A percentile compares a stretch with the other conserved stretches of the same genome.
Conservation (phyloP, 2,888 invertebrate genomes). For the Chromoteleia sp. region DNA sequence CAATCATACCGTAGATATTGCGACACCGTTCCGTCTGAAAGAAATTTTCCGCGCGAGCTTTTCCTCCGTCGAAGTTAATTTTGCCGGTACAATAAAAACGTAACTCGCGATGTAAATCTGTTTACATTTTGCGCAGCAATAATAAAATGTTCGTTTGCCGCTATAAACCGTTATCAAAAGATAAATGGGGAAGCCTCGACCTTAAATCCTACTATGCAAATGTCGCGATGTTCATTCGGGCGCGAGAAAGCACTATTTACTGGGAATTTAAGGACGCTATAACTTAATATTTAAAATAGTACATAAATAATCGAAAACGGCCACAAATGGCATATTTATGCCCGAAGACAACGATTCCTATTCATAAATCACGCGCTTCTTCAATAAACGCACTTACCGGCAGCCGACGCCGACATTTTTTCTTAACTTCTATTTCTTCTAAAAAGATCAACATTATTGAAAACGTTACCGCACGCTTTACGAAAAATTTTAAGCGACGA, state of each 20-base stretch:
- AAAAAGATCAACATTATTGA: too few relatives aligned
- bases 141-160: conserved; percentile 18
- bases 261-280: conserved; percentile 8
- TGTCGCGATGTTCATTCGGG: not conserved
- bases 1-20: not conserved
- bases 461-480: too few relatives aligned
- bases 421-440: too few relatives aligned
- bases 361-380: conserved; percentile 13
- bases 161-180: conserved; percentile 6
- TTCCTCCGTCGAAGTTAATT: not conserved
- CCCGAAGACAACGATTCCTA: not conserved
- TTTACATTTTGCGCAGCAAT: conserved; percentile 18
- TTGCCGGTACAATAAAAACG: not conserved
- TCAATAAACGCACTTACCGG: conserved; percentile 13
- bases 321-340: too few relatives aligned
- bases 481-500: too few relatives aligned
- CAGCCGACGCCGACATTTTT: not conserved
- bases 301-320: conserved; percentile 29
- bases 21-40: not conserved
- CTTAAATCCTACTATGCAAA: conserved; percentile 14
- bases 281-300: conserved; percentile 37
- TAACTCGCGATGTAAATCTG: not conserved
- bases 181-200: conserved; percentile 6
- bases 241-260: conserved; percentile 7
- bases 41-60: not conserved